Base-by-base conservation (phyloP, 2,797 vertebrate species). In the Vespertilio murinus region DNA sequence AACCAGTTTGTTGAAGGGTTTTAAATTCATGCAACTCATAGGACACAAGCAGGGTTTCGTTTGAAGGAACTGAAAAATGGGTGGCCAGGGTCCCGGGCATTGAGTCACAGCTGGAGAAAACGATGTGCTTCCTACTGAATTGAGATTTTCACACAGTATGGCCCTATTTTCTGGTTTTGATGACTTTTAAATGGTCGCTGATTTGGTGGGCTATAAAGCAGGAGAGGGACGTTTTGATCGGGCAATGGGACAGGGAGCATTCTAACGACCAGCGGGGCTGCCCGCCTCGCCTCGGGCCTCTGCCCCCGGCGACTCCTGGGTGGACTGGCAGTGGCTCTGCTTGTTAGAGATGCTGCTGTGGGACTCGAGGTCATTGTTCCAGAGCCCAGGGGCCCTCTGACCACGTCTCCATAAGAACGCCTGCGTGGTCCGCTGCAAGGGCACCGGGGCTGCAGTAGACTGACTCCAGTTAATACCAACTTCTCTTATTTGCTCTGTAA, bases 391-490 rank as follows among this genome's bases (percentile, higher is more conserved):
- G 1, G 6, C 20, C 28, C 47, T 23, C 16, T 18, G n/a, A 52
- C 22, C 3, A 2, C 0, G 0, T 0, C 0, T 0, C 0, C 16
- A 28, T 0, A 0, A 2, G 2, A 22, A 7, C 74, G 3, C 5
- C 22, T 4, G 1, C 30, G 6, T 20, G 1, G 13, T 20, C 3
- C 30, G 4, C 5, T 20, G 1, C 3, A 14, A 75, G 47, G 3
- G 20, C 3, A 0, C 18, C 8, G n/a, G 14, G 6, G 11, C 56
- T 17, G 20, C 25, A 5, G 56, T 2, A 1, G 3, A 18, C 38
- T 0, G 28, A 30, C 14, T 20, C 28, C 22, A 33, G 20, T 4
- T n/a, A 42, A 1, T 2, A 10, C 6, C 35, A 64, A 8, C 49
- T 22, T 14, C 30, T 70, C 12, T 52, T 13, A 12, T 2, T 38